Evolutionary conservation across 2,797 vertebrate species (phyloP).

Genomic region (Hoplostethus mediterraneus): DNA sequence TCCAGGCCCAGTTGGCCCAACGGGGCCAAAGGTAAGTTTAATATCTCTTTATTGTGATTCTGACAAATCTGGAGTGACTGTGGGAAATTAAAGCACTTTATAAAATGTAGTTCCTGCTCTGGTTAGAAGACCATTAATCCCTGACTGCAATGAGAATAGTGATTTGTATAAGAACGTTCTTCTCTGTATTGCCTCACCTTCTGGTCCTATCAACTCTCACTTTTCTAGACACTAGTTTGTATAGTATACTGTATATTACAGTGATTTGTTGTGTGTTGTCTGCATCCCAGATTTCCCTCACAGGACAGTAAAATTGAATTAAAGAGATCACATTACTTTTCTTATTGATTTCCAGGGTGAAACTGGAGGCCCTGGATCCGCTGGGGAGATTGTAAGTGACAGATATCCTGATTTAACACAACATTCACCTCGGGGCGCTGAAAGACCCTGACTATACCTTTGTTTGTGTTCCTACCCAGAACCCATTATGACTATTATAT

Average conservation of each 20-base stretch:
- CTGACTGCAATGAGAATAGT: too few species aligned
- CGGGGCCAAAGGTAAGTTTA: conserved; percentile 89
- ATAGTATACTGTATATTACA: background rate
- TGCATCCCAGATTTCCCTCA: background rate
- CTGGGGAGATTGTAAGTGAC: conserved; percentile 90
- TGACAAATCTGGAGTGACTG: too few species aligned
- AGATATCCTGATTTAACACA: background rate
- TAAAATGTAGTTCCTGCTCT: background rate
- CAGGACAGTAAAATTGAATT: background rate
- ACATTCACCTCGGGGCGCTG: too few species aligned
- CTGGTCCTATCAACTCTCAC: background rate
- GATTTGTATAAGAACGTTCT: background rate
- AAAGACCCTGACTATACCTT: too few species aligned
- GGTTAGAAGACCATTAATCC: background rate
- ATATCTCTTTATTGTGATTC: background rate
- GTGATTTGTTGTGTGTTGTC: background rate
- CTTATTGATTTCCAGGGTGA: conserved; percentile 77
- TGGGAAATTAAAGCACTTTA: background rate
- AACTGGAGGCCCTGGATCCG: conserved; percentile 85
- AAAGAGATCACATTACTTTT: background rate
- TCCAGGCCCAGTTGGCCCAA: conserved; percentile 81
- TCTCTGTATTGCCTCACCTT: background rate
- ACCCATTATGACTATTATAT: background rate
- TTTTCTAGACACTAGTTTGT: background rate
- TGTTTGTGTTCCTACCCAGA: background rate